Evolutionary conservation across 2,113 vertebrate genomes (phyloP).

Genomic region (Cyanistes caeruleus): DNA sequence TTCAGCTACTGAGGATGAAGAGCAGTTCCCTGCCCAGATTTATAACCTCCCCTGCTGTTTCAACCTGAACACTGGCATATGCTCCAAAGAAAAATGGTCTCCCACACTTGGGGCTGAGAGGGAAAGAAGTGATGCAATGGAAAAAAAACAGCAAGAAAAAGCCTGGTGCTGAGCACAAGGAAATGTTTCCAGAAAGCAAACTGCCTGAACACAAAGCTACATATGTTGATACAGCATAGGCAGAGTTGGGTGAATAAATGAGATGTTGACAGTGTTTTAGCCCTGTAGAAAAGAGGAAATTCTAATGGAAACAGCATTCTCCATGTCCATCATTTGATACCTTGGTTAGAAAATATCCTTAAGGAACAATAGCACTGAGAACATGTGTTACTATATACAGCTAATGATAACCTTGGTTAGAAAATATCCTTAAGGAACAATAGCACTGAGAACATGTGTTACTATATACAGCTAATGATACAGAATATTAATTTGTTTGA

Average conservation of each 20-base stretch:
- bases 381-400: neutral
- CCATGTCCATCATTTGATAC: neutral
- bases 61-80: neutral
- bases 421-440: neutral
- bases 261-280: neutral
- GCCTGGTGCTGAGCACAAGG: neutral
- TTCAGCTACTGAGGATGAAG: constrained; percentile 12
- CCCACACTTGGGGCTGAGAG: neutral
- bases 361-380: neutral
- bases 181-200: neutral
- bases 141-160: neutral
- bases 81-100: constrained; percentile 19
- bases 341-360: neutral
- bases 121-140: neutral
- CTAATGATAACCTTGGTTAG: neutral
- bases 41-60: constrained; percentile 37
- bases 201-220: neutral
- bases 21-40: neutral
- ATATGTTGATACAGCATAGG: neutral
- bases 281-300: neutral
- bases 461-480: neutral
- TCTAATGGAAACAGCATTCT: neutral
- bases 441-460: neutral
- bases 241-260: neutral
- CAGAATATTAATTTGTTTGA: neutral